These are phyloP conservation scores for Cyprinodon diabolis DNA, from an alignment of 2,797 vertebrate species.

Conservation along the genomic window DNA sequence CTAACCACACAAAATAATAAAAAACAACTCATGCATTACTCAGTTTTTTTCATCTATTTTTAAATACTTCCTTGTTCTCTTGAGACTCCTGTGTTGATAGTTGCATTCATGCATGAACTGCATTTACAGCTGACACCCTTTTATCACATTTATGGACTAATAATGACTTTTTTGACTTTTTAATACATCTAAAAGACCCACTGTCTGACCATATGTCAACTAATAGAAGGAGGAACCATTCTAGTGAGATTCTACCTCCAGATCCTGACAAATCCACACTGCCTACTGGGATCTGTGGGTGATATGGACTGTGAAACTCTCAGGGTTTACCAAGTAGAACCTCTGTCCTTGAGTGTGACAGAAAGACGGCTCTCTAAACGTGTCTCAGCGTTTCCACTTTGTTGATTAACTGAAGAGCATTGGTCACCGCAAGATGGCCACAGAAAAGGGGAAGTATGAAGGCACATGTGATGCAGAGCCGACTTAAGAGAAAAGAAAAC, in stretches of 20 bases:
- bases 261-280: not conserved
- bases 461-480: constrained; percentile 20
- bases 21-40: not conserved
- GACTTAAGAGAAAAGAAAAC: not conserved
- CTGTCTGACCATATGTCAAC: not conserved
- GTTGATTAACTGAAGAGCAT: not conserved
- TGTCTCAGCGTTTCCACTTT: constrained; percentile 1
- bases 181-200: not conserved
- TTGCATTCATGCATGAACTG: not conserved
- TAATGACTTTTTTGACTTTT: not conserved
- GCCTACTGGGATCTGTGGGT: not conserved
- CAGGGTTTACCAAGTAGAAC: not conserved
- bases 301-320: not conserved
- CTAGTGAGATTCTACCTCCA: not conserved
- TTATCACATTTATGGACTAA: not conserved
- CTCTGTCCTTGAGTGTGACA: not conserved
- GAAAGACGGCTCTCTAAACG: constrained; percentile 17
- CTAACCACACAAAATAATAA: not conserved
- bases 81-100: not conserved
- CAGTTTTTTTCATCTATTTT: not conserved
- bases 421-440: constrained; percentile 1
- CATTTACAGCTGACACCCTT: not conserved
- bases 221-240: not conserved
- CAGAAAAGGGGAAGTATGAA: constrained; percentile 46
- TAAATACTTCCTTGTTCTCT: constrained; percentile 2